Evolutionary conservation across 2,797 vertebrate genomes (phyloP).

Genomic region (Esox masquinongy): DNA sequence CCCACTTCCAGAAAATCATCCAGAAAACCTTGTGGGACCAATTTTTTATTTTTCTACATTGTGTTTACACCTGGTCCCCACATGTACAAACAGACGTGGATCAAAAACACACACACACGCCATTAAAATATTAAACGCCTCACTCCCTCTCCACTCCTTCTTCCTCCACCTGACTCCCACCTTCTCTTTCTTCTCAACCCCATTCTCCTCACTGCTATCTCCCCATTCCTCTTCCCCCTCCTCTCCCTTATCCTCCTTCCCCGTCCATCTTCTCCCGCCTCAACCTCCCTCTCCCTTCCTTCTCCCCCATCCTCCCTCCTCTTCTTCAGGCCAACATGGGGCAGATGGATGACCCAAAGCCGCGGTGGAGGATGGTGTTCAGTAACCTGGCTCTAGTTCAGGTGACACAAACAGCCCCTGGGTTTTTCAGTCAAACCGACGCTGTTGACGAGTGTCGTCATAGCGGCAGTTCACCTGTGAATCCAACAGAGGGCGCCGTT

Average conservation of each 20-base stretch:
- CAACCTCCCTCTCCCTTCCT: background rate
- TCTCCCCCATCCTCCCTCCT: background rate
- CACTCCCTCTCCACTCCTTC: too few relatives aligned
- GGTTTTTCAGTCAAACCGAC: background rate
- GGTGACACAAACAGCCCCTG: conserved; percentile 59
- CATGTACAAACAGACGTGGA: too few relatives aligned
- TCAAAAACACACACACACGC: background rate
- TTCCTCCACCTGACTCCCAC: too few relatives aligned
- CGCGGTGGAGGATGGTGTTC: conserved; percentile 80
- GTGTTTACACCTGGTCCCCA: too few relatives aligned
- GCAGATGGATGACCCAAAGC: conserved; percentile 80
- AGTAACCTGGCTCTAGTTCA: conserved; percentile 89
- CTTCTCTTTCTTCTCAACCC: too few relatives aligned
- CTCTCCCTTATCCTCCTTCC: too few relatives aligned
- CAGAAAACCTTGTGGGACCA: too few relatives aligned
- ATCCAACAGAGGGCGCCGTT: background rate
- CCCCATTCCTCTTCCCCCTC: background rate
- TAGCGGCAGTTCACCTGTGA: background rate
- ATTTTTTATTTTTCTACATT: too few relatives aligned
- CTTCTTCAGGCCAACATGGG: conserved; percentile 84
- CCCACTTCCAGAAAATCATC: too few relatives aligned
- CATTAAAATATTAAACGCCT: too few relatives aligned
- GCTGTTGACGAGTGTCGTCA: background rate
- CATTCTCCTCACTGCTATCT: too few relatives aligned
- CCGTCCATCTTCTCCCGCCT: background rate